Base-by-base conservation (phyloP, 2,888 invertebrate genomes). In the Xestoiulus laeticollis region DNA sequence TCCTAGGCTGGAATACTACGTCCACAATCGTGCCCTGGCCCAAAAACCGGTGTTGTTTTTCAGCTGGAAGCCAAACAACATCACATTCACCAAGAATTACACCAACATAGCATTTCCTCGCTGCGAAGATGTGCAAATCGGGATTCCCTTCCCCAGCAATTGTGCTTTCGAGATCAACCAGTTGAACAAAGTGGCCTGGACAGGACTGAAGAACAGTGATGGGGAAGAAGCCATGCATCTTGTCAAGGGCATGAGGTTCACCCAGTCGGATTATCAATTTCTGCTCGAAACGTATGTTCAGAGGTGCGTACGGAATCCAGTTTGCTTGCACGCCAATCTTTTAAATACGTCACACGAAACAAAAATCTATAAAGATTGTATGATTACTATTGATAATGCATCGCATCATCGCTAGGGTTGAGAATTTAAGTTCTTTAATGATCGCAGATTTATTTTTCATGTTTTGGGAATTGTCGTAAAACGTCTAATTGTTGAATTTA, bases 91-190 rank as follows among this genome's bases (percentile, higher is more conserved):
- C 78, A 91, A 94, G 78, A 93, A 94, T 85, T 92, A 94, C 44
- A 91, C 92, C 3, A 92, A 93, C 33, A 93, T 96, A 0, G 92
- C 93, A 19, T 94, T 96, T 91, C 95, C 95, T 0, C 92, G 93
- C 43, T 96, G 96, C 91, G 93, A 94, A 89, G 91, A 93, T 10
- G 86, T 85, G 85, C 89, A 83, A 16, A 85, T 87, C n/a, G 87
- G 88, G 78, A 85, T 87, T 19, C 87, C 88, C n/a, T 89, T 88
- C 22, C 89, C 89, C n/a, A 88, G 86, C 89, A 84, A 93, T 30
- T 96, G 96, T 91, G 94, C 94, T 90, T 96, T 96, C 91, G 95
- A 95, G 90, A 92, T 95, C 87, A 94, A 94, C 89, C 93, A 95
- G 86, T 92, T 96, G 86, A 93, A 94, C 12, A 96, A 96, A 91